Evolutionary conservation across 2,888 invertebrate species (phyloP), one percentile per base, ranked within the genome.

Genomic region (Eupeodes luniger): DNA sequence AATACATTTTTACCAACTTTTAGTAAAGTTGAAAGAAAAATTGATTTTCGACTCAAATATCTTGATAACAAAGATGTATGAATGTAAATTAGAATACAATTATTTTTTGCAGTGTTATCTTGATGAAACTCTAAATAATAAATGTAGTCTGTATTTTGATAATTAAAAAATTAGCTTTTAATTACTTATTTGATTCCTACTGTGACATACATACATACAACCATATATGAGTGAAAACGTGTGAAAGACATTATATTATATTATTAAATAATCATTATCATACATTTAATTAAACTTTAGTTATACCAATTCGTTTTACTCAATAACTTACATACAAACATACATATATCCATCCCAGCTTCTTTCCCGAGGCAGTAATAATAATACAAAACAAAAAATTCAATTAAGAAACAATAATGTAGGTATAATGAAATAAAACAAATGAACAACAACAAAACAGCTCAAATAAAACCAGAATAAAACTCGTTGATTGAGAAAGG

Each of bases 401-500:
- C 64, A 47, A 64, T 47, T 64, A 47, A 27, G 27, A 47, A 34
- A 55, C 40, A 40, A 40, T 40, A 27, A 27, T 27, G 27, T 27
- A 27, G 27, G 27, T 27, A 27, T 62, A 67, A 67, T 47, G 40
- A 40, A n/a, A 59, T 9, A 62, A 44, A 10, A 16, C 12, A 14
- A 14, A 66, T 12, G 14, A 51, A n/a, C 4, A 49, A 49, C 27
- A 61, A 10, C n/a, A 16, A 64, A 64, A 10, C 4, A 27, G 9
- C 14, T 12, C 14, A 66, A 5, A 66, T 9, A 66, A 66, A 51
- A 27, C 34, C 66, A 9, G n/a, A 67, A 67, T 66, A 12, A 67
- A 67, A 34, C 27, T 34, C 66, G 51, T 34, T n/a, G 34, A 67
- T 9, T 67, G 34, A 1, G 47, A 64, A 64, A 19, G 16, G 10